These are phyloP conservation scores for Lycodopsis pacificus DNA, from an alignment of 2,797 vertebrate species.

Conservation along the genomic window DNA sequence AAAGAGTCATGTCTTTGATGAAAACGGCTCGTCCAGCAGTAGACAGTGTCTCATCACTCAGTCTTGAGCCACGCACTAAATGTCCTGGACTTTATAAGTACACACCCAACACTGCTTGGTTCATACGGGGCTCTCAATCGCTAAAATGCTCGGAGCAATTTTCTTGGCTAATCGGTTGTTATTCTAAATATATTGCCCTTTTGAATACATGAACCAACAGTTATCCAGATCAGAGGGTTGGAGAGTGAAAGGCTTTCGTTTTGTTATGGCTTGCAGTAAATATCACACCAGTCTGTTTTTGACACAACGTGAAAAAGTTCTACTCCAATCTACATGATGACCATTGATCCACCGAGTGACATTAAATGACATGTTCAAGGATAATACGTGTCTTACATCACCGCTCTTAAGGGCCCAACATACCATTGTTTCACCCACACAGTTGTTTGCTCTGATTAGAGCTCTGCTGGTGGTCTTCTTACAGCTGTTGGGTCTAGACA, in stretches of 20 bases:
- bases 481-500: slow-evolving; percentile 12
- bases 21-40: slow-evolving; percentile 23
- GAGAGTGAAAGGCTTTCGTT: not conserved
- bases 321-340: not conserved
- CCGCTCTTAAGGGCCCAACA: not conserved
- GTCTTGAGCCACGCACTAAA: slow-evolving; percentile 21
- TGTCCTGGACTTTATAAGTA: slow-evolving; percentile 37
- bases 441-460: not conserved
- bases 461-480: not conserved
- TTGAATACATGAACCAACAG: not conserved
- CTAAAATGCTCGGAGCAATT: slow-evolving; percentile 15
- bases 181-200: slow-evolving; percentile 21
- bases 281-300: not conserved
- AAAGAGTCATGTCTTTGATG: slow-evolving; percentile 37
- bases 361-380: not conserved
- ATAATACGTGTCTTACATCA: not conserved
- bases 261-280: not conserved
- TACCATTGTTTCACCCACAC: not conserved
- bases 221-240: slow-evolving; percentile 10
- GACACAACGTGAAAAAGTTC: not conserved
- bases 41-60: slow-evolving; percentile 63
- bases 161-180: slow-evolving; percentile 25
- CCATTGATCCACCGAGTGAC: not conserved
- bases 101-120: slow-evolving; percentile 22
- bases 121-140: slow-evolving; percentile 3